These are phyloP conservation scores for Dascillus cervinus DNA, from an alignment of 2,888 invertebrate genomes.

Conservation along the genomic window DNA sequence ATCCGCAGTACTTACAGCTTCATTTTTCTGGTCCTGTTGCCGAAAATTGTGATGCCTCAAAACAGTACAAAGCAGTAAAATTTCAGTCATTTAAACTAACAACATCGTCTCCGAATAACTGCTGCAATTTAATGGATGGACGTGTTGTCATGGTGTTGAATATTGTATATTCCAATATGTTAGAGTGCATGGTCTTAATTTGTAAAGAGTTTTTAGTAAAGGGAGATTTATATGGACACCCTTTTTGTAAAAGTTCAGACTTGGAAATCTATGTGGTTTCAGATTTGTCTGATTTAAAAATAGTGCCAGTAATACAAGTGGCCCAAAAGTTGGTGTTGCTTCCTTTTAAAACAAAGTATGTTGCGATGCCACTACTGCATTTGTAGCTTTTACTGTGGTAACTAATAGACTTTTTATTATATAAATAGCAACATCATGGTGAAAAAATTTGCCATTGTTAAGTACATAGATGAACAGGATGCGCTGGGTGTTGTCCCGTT, in stretches of 20 bases:
- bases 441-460: conserved; percentile 1
- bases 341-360: conserved; percentile 3
- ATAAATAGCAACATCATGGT: too few relatives aligned
- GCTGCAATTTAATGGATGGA: conserved; percentile 3
- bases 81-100: conserved; percentile 4
- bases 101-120: conserved; percentile 1
- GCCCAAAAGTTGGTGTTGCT: conserved; percentile 4
- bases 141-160: conserved; percentile 3
- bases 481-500: too few relatives aligned
- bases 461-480: conserved; percentile 2
- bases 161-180: conserved; percentile 1
- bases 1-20: conserved; percentile 2
- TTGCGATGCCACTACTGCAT: too few relatives aligned
- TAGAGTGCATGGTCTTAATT: conserved; percentile 3
- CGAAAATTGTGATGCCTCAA: conserved; percentile 3
- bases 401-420: too few relatives aligned
- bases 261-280: conserved; percentile 1
- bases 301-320: too few relatives aligned
- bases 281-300: conserved; percentile 5
- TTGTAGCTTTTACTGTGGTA: too few relatives aligned
- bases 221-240: conserved; percentile 4
- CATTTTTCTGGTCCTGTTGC: conserved; percentile 3
- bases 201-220: conserved; percentile 4
- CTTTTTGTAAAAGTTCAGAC: conserved; percentile 4
- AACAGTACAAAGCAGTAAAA: conserved; percentile 4